phyloP scores from a whole-genome alignment of 2,797 vertebrate genomes.

The Enteromius afrohamiltoni region DNA sequence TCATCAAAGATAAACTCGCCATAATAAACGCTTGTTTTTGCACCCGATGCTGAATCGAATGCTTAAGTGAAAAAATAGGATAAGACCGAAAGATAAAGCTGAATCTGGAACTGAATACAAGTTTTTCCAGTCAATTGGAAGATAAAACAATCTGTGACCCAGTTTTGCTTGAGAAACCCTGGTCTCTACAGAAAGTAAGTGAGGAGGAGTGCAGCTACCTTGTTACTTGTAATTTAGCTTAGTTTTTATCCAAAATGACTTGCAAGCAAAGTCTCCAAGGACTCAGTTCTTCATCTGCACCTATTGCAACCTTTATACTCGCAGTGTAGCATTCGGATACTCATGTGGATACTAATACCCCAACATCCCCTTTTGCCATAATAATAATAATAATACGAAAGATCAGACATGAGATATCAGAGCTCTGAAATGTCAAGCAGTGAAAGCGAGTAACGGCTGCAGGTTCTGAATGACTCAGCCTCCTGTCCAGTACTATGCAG shows the following conservation, averaged over 20 bases:
- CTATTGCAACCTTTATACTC: background rate
- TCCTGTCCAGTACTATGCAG: background rate
- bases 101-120: background rate
- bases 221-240: background rate
- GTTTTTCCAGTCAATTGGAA: background rate
- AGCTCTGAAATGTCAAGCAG: conserved; percentile 24
- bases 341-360: background rate
- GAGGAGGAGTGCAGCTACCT: background rate
- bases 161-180: conserved; percentile 7
- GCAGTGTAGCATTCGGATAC: background rate
- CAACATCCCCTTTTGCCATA: background rate
- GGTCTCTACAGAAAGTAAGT: background rate
- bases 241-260: background rate
- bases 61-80: background rate
- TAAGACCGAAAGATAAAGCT: background rate
- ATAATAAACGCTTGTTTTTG: background rate
- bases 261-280: background rate
- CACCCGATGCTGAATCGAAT: background rate
- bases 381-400: background rate
- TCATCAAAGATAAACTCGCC: background rate
- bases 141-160: conserved; percentile 14
- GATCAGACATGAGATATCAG: conserved; percentile 5
- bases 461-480: conserved; percentile 21
- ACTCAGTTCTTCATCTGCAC: background rate
- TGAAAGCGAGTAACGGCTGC: conserved; percentile 2